Percentiles rank a stretch among this genome's conserved stretches.
These are phyloP conservation scores for Volucella zonaria DNA, from an alignment of 2,888 invertebrate genomes.

Conservation along the genomic window DNA sequence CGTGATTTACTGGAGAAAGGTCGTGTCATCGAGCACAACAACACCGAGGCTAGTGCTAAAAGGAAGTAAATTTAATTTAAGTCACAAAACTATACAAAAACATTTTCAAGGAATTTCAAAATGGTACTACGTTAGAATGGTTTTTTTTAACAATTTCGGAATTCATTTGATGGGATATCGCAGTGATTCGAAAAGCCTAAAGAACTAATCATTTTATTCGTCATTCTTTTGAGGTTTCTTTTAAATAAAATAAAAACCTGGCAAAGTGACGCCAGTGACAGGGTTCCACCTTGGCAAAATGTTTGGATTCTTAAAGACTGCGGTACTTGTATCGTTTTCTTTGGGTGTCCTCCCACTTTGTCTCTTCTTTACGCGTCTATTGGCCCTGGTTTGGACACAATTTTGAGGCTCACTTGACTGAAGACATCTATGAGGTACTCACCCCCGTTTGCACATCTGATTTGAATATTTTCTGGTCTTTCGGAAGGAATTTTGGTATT, in stretches of 20 bases:
- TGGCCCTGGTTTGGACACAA: slow-evolving; percentile 7
- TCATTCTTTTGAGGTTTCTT: too few relatives aligned
- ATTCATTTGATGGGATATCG: too few relatives aligned
- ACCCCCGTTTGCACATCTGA: slow-evolving; percentile 67
- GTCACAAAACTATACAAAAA: neutral
- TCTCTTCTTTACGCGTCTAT: slow-evolving; percentile 21
- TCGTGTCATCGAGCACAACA: slow-evolving; percentile 58
- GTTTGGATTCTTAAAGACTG: neutral
- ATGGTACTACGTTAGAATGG: neutral
- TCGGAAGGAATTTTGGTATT: slow-evolving; percentile 35
- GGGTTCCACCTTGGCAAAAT: neutral
- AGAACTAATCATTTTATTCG: too few relatives aligned
- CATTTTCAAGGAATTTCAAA: too few relatives aligned
- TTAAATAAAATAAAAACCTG: neutral
- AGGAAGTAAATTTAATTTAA: neutral
- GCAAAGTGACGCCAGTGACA: slow-evolving; percentile 11
- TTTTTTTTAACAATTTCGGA: too few relatives aligned
- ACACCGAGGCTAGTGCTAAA: slow-evolving; percentile 27
- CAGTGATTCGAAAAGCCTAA: too few relatives aligned
- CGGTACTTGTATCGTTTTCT: slow-evolving; percentile 43
- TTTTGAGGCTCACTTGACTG: slow-evolving; percentile 15
- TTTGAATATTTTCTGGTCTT: neutral
- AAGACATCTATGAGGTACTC: slow-evolving; percentile 56
- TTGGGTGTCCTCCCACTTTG: neutral
- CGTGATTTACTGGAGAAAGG: slow-evolving; percentile 78